Conservation (phyloP, 2,113 vertebrate species). For the Stictonetta naevosa region DNA sequence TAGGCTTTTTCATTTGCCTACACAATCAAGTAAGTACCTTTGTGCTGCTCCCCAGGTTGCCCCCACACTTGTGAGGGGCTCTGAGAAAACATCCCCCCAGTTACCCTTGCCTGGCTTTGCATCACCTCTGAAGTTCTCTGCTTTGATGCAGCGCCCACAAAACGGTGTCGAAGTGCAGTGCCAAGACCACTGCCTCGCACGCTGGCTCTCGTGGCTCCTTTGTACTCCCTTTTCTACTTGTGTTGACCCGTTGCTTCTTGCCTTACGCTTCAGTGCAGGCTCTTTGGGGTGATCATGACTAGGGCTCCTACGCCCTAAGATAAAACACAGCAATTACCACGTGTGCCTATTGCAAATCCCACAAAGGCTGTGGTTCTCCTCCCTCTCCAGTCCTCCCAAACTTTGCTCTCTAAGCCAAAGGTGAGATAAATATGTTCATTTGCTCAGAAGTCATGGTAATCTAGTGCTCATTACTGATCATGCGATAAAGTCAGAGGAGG, state of each 20-base stretch:
- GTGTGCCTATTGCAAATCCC: neutral
- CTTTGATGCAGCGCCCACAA: constrained; percentile 53
- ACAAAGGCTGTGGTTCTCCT: constrained; percentile 33
- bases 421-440: neutral
- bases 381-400: neutral
- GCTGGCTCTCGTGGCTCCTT: constrained; percentile 1
- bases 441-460: constrained; percentile 2
- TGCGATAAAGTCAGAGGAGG: neutral
- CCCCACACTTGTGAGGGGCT: neutral
- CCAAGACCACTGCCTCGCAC: constrained; percentile 30
- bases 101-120: constrained; percentile 13
- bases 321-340: constrained; percentile 52
- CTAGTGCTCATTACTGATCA: neutral
- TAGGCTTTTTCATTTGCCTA: neutral
- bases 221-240: constrained; percentile 50
- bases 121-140: constrained; percentile 44
- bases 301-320: constrained; percentile 43
- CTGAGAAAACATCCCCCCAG: neutral
- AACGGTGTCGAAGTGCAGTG: neutral
- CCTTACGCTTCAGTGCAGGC: neutral
- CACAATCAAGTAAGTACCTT: neutral
- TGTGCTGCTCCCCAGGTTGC: neutral
- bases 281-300: constrained; percentile 26
- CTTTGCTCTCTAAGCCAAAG: constrained; percentile 27
- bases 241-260: constrained; percentile 48